Conservation (phyloP, 2,113 vertebrate genomes). For the Labeo catla region DNA sequence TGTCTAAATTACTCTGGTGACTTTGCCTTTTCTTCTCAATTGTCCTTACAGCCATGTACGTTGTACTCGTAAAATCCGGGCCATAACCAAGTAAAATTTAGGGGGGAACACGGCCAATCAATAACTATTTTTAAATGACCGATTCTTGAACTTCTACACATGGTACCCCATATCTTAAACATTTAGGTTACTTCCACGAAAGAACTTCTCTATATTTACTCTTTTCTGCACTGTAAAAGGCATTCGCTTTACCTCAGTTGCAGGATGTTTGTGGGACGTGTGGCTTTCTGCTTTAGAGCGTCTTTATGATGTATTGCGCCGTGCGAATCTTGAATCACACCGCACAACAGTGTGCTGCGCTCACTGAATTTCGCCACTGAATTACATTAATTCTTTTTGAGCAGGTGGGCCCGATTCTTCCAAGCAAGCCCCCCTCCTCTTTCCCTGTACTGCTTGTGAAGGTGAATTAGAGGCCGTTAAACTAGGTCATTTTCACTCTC, state of each 20-base stretch:
- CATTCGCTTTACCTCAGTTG: not conserved
- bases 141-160: not conserved
- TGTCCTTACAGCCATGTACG: not conserved
- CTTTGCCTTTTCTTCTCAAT: not conserved
- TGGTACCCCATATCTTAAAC: not conserved
- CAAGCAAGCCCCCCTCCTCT: not conserved
- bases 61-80: not conserved
- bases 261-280: not conserved
- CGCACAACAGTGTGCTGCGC: constrained; percentile 15
- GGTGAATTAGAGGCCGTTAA: constrained; percentile 49
- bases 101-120: not conserved
- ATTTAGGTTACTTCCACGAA: not conserved
- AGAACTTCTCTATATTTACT: not conserved
- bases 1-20: not conserved
- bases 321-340: constrained; percentile 8
- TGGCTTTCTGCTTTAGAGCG: not conserved
- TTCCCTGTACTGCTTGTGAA: constrained; percentile 31
- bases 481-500: constrained; percentile 37
- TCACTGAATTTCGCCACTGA: constrained; percentile 16
- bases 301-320: constrained; percentile 23
- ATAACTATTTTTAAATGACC: not conserved
- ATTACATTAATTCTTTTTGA: constrained; percentile 30
- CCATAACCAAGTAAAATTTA: not conserved
- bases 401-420: not conserved
- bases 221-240: not conserved